Base-by-base conservation (phyloP, 30 jellyfish, hydroid and myxozoan genomes). In the Aurelia aurita region DNA sequence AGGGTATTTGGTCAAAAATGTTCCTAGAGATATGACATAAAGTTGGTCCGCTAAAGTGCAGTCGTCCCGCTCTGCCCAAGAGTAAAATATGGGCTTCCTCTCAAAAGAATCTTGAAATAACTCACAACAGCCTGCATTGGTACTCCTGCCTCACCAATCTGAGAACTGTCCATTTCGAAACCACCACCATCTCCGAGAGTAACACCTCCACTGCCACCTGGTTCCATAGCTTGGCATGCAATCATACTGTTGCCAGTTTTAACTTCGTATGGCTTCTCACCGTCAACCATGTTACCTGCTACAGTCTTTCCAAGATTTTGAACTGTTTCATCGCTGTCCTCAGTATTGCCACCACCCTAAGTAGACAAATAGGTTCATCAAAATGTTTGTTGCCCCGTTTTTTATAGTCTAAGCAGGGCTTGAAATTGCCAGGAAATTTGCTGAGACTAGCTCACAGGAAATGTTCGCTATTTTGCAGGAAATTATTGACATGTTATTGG, bases 241-340 rank as follows among this genome's bases (percentile, higher is more conserved):
- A 83, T 11, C 74, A 69, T 0, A 34, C 90, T 78, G 3, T 58
- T 71, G 35, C 89, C 92, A 39, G 93, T 60, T 31, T 26, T 22
- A 8, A 80, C 43, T 20, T 25, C 69, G 27, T 62, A 63, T n/a
- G 95, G 84, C 18, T 74, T 35, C 44, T 90, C 97, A 8, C 97
- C 97, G 27, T 91, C 91, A 23, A 90, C 97, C 89, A 55, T 90
- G 57, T 65, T 90, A 10, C 71, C 87, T 21, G 95, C 97, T 20
- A 87, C 80, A 2, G 64, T 70, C n/a, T 43, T 13, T 15, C 93
- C 90, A 7, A 89, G 75, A 19, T 27, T 75, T 21, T 23, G 20
- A 32, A 53, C 31, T 6, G 68, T 29, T 20, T 49, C 82, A 43
- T 70, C 90, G 35, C 89, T 67, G 6, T 58, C 69, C 20, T 72